These are phyloP conservation scores for Elaphurus davidianus DNA, from an alignment of 2,113 vertebrate species.

Conservation along the genomic window DNA sequence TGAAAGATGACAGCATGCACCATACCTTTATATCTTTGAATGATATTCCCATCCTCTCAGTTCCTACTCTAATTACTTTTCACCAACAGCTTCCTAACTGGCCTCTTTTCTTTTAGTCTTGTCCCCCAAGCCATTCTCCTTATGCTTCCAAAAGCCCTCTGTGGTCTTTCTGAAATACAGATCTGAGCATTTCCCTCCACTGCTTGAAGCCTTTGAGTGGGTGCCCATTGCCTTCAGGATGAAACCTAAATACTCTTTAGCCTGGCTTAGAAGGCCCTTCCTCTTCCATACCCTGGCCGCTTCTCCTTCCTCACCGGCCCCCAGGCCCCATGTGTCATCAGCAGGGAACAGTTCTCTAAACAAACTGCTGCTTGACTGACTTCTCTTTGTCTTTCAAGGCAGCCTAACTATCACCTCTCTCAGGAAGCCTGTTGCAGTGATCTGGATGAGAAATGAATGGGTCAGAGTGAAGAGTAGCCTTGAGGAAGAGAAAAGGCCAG, in stretches of 20 bases:
- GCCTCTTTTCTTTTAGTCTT: neutral
- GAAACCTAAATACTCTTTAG: neutral
- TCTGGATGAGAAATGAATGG: neutral
- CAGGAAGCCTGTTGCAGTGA: slow-evolving; percentile 1
- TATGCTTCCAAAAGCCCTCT: neutral
- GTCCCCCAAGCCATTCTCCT: neutral
- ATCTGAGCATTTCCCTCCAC: neutral
- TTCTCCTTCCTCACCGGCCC: neutral
- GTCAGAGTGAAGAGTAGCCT: neutral
- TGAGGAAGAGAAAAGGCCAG: neutral
- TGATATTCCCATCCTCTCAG: neutral
- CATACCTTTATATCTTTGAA: neutral
- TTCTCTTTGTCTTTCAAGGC: slow-evolving; percentile 33
- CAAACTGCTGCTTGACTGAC: neutral
- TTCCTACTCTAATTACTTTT: neutral
- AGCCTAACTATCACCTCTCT: neutral
- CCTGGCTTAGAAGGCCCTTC: neutral
- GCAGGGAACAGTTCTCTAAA: neutral
- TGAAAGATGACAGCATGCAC: neutral
- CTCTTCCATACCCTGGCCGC: neutral
- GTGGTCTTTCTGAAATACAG: slow-evolving; percentile 7
- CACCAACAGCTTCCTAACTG: neutral
- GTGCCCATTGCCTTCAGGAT: neutral
- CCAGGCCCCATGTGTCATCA: neutral
- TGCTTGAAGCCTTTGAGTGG: neutral